Conservation (phyloP, 2,113 vertebrate genomes). For the Xenus cinereus region DNA sequence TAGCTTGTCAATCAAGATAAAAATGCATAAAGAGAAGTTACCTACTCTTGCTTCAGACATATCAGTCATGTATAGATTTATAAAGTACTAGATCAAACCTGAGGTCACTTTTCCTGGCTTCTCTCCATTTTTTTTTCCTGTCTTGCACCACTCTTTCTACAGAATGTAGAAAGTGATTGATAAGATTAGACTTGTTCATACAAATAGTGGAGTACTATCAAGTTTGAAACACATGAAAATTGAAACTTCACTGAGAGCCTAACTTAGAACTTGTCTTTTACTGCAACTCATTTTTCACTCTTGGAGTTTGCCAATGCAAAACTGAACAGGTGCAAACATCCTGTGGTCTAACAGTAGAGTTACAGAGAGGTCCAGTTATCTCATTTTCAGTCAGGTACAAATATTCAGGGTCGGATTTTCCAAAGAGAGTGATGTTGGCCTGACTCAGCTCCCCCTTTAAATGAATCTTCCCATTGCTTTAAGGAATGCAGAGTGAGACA, state of each 20-base stretch:
- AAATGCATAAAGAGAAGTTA: not conserved
- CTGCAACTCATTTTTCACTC: not conserved
- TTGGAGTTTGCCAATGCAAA: not conserved
- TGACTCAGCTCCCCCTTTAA: not conserved
- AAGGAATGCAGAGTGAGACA: not conserved
- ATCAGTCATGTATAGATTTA: not conserved
- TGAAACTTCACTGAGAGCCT: not conserved
- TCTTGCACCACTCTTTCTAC: not conserved
- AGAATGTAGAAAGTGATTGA: not conserved
- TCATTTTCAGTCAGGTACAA: not conserved
- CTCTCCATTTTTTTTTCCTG: not conserved
- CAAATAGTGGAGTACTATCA: not conserved
- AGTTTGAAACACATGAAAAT: not conserved
- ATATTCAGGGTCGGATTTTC: not conserved
- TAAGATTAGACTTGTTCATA: not conserved
- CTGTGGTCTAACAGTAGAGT: not conserved
- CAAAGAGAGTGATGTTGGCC: not conserved
- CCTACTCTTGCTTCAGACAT: not conserved
- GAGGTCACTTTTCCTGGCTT: not conserved
- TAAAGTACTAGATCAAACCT: not conserved
- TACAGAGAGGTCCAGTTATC: not conserved
- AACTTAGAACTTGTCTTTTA: not conserved
- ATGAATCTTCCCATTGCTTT: not conserved
- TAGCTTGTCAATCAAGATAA: not conserved
- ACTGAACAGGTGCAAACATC: not conserved